These are phyloP conservation scores for Myrmecobius fasciatus DNA, from an alignment of 2,113 vertebrate species.

Conservation along the genomic window DNA sequence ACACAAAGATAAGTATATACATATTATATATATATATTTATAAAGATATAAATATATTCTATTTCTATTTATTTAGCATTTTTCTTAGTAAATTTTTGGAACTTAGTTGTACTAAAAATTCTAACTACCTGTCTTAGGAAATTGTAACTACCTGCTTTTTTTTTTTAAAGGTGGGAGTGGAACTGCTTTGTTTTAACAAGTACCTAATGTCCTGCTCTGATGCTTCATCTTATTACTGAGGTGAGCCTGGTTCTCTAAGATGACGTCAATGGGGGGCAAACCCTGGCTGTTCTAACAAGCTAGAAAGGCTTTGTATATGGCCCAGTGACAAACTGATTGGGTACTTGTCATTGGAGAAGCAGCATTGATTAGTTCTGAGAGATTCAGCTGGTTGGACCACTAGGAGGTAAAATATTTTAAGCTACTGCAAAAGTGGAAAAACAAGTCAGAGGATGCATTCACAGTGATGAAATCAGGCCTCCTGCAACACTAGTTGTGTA, in stretches of 20 bases:
- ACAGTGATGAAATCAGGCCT: background rate
- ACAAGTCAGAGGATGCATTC: background rate
- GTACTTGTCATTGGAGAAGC: background rate
- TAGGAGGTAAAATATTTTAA: background rate
- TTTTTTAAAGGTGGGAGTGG: too few relatives aligned
- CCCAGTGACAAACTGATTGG: background rate
- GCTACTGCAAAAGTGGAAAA: background rate
- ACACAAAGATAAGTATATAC: too few relatives aligned
- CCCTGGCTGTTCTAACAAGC: background rate
- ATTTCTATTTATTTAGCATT: background rate
- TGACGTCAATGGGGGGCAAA: background rate
- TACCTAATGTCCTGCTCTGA: background rate
- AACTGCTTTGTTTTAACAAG: background rate
- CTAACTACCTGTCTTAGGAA: background rate
- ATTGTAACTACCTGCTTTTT: too few relatives aligned
- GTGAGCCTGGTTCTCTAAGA: background rate
- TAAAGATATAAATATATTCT: background rate
- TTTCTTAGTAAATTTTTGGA: background rate
- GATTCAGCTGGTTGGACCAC: background rate
- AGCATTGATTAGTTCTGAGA: background rate
- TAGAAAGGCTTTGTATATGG: background rate
- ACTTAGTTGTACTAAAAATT: background rate
- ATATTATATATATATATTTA: too few relatives aligned
- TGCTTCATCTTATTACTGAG: background rate
- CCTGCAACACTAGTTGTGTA: background rate